A percentile compares a stretch with the other conserved stretches of the same genome.
phyloP scores from a whole-genome alignment of 2,113 vertebrate genomes.

The Atractosteus spatula region DNA sequence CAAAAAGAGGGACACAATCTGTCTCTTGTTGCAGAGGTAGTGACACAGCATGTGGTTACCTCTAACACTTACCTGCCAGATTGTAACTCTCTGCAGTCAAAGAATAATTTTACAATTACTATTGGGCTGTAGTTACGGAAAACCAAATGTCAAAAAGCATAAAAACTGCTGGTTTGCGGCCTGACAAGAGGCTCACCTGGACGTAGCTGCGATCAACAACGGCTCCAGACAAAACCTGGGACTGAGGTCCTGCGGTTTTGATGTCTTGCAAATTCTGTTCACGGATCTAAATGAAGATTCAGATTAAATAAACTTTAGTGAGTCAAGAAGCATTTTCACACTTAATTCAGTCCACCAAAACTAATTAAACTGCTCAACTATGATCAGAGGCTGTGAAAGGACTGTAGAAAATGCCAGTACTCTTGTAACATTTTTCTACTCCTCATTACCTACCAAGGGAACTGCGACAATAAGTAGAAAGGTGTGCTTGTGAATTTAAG shows the following conservation, averaged over 20 bases:
- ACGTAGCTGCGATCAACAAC: constrained; percentile 81
- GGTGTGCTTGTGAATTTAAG: too few relatives aligned
- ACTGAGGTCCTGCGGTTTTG: constrained; percentile 93
- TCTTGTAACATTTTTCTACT: too few relatives aligned
- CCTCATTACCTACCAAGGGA: too few relatives aligned
- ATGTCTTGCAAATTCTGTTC: constrained; percentile 97
- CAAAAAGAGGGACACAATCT: constrained; percentile 42
- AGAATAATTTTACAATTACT: constrained; percentile 69
- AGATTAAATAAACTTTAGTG: too few relatives aligned
- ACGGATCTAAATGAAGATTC: constrained; percentile 73
- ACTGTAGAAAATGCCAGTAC: too few relatives aligned
- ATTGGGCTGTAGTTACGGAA: constrained; percentile 32
- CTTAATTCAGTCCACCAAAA: too few relatives aligned
- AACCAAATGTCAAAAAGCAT: background rate
- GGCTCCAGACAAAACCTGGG: constrained; percentile 83
- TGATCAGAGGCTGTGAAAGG: too few relatives aligned
- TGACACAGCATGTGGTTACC: constrained; percentile 44
- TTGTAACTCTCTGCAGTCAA: constrained; percentile 74
- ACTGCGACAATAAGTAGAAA: too few relatives aligned
- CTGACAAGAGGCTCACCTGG: constrained; percentile 76
- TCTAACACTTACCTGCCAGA: constrained; percentile 79
- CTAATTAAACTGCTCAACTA: too few relatives aligned
- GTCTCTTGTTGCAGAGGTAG: constrained; percentile 47
- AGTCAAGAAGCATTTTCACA: too few relatives aligned
- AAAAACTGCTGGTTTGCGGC: too few relatives aligned